These are phyloP conservation scores for Monarcha castaneiventris DNA, from an alignment of 2,113 vertebrate genomes.

Conservation along the genomic window DNA sequence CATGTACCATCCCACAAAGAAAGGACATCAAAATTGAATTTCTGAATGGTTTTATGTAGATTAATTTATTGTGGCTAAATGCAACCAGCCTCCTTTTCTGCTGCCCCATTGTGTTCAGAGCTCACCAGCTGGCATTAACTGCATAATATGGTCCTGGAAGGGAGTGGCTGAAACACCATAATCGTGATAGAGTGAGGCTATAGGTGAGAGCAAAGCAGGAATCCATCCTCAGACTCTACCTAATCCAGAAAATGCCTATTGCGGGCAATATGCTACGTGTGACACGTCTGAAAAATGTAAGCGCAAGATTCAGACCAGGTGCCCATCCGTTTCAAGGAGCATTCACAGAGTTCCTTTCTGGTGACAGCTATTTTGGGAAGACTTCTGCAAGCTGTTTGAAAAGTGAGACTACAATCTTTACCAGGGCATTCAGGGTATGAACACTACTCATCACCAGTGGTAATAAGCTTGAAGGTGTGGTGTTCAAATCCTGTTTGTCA, in stretches of 20 bases:
- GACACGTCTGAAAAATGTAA: background rate
- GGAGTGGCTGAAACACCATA: background rate
- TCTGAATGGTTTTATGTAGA: background rate
- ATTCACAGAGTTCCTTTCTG: background rate
- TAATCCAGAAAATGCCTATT: background rate
- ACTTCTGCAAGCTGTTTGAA: background rate
- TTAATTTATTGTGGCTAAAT: background rate
- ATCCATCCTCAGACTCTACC: background rate
- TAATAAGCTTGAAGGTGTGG: background rate
- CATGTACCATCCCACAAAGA: background rate
- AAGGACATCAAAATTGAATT: background rate
- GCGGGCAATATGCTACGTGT: background rate
- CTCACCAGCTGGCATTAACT: background rate
- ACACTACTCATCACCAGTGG: background rate
- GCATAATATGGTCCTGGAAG: background rate
- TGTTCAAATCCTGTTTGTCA: background rate
- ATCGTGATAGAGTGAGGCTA: background rate
- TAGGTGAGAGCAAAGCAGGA: background rate
- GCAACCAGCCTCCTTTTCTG: background rate
- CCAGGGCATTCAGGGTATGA: background rate
- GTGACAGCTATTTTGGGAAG: background rate
- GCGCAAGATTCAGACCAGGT: background rate
- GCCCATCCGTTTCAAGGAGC: accelerated
- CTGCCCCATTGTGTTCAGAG: background rate
- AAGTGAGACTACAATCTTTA: background rate